Evolutionary conservation across 2,888 invertebrate species (phyloP), one percentile per base, ranked within the genome.

Genomic region (Watsonalla binaria): DNA sequence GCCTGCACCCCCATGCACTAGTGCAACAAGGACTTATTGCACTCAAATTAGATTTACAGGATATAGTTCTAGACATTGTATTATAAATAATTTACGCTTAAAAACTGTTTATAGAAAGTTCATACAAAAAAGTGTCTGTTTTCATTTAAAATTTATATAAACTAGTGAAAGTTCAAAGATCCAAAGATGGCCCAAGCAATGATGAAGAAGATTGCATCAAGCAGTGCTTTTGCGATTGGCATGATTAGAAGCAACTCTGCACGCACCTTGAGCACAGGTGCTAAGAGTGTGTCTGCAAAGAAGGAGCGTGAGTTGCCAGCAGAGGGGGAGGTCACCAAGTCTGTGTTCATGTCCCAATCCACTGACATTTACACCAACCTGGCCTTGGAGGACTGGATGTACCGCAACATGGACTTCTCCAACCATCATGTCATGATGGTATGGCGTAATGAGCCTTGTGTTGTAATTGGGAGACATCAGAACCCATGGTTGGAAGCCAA

Each of bases 331-430:
- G 93, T 96, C 68, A 94, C 93, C 64, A 97, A 97, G 86, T 96
- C 96, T 0, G 97, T 98, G 47, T 96, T 96, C 72, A 96, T 98
- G 79, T 99, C 99, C 0, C 96, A 96, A 82, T 97, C 97, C 0
- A 94, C 93, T 59, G 96, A 98, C 79, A 95, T 99, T 63, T 98
- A 94, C 78, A 95, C 96, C 8, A 99, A 99, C 87, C 89, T 99
- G 72, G 99, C 99, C 5, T 85, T 99, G 55, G 99, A 99, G 85
- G 97, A 99, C 82, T 99, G 98, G 98, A 91, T 99, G 71, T 98
- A 98, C 84, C 94, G 93, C 54, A 96, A 98, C 76, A 94, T 94
- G 80, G 94, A 97, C 80, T 96, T 98, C 67, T 92, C 92, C 6
- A 93, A 95, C 57, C 95, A 96, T 76, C 96, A 97, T 80, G 92